Conservation (phyloP, 2,888 invertebrate genomes). For the Lepidocyrtoides sp. region DNA sequence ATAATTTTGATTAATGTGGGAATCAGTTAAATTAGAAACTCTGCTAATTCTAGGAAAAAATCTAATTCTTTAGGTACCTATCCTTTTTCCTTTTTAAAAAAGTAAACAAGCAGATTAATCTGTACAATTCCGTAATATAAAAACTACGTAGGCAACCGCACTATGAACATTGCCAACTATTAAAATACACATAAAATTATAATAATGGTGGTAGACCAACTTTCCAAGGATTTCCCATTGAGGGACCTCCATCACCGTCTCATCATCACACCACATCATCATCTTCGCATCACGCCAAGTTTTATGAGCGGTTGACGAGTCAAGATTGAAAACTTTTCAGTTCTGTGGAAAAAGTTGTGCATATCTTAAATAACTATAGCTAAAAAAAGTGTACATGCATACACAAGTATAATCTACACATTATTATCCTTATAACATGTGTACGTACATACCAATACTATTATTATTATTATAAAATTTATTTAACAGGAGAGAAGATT, state of each 20-base stretch:
- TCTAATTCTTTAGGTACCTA: slow-evolving; percentile 38
- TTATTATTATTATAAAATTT: slow-evolving; percentile 12
- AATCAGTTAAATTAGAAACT: slow-evolving; percentile 58
- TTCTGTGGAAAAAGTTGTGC: slow-evolving; percentile 43
- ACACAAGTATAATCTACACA: no score
- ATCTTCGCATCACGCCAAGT: slow-evolving; percentile 29
- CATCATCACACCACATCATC: slow-evolving; percentile 23
- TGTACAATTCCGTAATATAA: no score
- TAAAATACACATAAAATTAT: slow-evolving; percentile 25
- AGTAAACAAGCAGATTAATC: neutral
- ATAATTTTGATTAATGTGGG: slow-evolving; percentile 67
- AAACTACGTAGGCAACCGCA: no score
- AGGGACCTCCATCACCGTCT: slow-evolving; percentile 64
- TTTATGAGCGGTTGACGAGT: neutral
- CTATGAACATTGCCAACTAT: no score
- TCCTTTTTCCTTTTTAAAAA: neutral
- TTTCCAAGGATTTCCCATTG: slow-evolving; percentile 63
- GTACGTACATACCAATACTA: neutral
- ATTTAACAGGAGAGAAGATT: slow-evolving; percentile 36
- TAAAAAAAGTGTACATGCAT: neutral
- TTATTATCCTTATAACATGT: neutral
- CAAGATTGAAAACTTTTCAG: slow-evolving; percentile 39
- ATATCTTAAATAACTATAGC: neutral
- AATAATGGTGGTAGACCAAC: slow-evolving; percentile 21
- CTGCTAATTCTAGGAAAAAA: neutral